Percentiles rank a stretch among this genome's conserved stretches.
phyloP scores from a whole-genome alignment of 2,113 vertebrate species.

The Oncorhynchus tshawytscha region DNA sequence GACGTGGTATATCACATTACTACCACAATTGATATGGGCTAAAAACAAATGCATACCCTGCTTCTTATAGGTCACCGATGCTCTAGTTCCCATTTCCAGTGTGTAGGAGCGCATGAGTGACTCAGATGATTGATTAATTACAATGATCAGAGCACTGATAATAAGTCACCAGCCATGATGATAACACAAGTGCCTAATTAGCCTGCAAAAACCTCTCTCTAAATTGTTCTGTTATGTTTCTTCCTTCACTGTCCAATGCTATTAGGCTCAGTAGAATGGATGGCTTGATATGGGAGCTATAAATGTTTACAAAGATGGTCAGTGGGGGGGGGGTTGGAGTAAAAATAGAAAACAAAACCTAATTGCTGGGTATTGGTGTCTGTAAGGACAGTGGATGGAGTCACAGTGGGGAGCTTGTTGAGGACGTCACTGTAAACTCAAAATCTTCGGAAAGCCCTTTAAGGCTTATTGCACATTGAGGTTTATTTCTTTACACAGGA shows the following conservation, averaged over 20 bases:
- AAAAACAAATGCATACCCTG: background rate
- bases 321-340: constrained; percentile 21
- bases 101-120: constrained; percentile 53
- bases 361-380: constrained; percentile 68
- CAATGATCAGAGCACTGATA: constrained; percentile 71
- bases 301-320: constrained; percentile 46
- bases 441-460: constrained; percentile 54
- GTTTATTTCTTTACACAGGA: constrained; percentile 22
- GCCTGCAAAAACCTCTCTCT: constrained; percentile 63
- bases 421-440: constrained; percentile 60
- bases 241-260: constrained; percentile 65
- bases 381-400: constrained; percentile 31
- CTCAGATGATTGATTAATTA: constrained; percentile 76
- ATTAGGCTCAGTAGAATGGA: constrained; percentile 67
- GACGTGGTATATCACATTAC: background rate
- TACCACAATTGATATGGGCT: background rate
- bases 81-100: constrained; percentile 51
- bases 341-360: constrained; percentile 64
- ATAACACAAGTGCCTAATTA: constrained; percentile 73
- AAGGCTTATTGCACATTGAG: constrained; percentile 51
- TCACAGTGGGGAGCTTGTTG: constrained; percentile 55
- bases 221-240: constrained; percentile 64
- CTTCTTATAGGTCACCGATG: constrained; percentile 57
- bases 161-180: constrained; percentile 65
- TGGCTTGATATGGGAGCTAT: constrained; percentile 46